Evolutionary conservation across 1,140 invertebrate genomes (phyloP), one percentile per base, ranked within the genome.

Genomic region (Solenopsis invicta): DNA sequence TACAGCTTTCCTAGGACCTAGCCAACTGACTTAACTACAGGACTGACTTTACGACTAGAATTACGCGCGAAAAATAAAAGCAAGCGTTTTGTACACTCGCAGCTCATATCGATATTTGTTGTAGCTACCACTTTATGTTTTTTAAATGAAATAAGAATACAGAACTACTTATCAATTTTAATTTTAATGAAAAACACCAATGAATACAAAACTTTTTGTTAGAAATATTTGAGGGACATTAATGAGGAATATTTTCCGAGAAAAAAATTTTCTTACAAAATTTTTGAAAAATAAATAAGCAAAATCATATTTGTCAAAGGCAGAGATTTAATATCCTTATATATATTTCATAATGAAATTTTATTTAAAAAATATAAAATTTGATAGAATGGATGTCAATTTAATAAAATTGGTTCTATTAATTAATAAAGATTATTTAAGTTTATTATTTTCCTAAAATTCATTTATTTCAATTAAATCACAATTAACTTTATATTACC

Each of bases 11-110:
- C 21, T 82, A 81, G 18, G 64, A 56, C 3, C 69, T 12, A 67
- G n/a, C n/a, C 21, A 45, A 66, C 16, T 41, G 16, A 62, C 13
- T 24, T 13, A 29, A n/a, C 50, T 10, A 21, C 18, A 10, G 10
- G 37, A 45, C 1, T 1, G 13, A 0, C 21, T 48, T n/a, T 52
- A 24, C 66, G 29, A 34, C 66, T 50, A 75, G 18, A 61, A 82
- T 82, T 59, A 72, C 37, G 34, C 52, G 41, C 52, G n/a, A 48
- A 21, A 72, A 72, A 13, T 61, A 59, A 64, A 66, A 66, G 6
- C 21, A 12, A n/a, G 2, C 9, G n/a, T 41, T 66, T 64, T 48
- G n/a, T 8, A 41, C 13, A 0, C 2, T 9, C 18, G 2, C 37
- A 5, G 12, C 21, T 29, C 12, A 4, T 45, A 24, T 24, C 16